Conservation (phyloP, 1,140 invertebrate species). For the Nomia melanderi region DNA sequence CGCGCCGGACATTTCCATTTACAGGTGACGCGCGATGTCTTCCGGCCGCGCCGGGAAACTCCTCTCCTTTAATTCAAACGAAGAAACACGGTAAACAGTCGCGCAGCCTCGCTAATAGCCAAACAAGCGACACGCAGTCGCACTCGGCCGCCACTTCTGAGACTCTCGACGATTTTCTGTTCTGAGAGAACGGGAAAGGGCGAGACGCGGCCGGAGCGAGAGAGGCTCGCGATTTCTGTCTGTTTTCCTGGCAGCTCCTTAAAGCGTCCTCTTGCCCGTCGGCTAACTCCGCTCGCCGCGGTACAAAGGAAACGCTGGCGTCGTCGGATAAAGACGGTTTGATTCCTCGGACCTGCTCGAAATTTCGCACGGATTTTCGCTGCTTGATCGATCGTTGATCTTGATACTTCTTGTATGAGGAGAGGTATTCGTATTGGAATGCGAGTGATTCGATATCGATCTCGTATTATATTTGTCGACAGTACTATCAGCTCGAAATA, state of each 20-base stretch:
- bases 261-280: neutral
- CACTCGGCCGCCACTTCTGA: conserved; percentile 1
- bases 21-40: neutral
- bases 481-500: too few relatives aligned
- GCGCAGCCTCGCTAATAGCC: conserved; percentile 7
- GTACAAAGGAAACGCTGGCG: conserved; percentile 1
- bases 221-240: neutral
- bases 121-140: conserved; percentile 8
- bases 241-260: conserved; percentile 5
- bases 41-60: neutral
- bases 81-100: conserved; percentile 2
- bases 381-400: too few relatives aligned
- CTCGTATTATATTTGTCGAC: too few relatives aligned
- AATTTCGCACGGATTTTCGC: conserved; percentile 1
- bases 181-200: neutral
- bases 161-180: neutral
- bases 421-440: too few relatives aligned
- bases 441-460: too few relatives aligned
- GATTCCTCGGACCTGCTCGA: too few relatives aligned
- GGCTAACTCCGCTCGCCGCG: neutral
- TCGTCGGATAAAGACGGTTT: neutral
- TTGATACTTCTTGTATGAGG: too few relatives aligned
- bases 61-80: neutral
- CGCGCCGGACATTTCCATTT: too few relatives aligned
- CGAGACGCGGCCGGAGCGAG: neutral